These are phyloP conservation scores for Heteromurus nitidus DNA, from an alignment of 2,888 invertebrate genomes.

Conservation along the genomic window DNA sequence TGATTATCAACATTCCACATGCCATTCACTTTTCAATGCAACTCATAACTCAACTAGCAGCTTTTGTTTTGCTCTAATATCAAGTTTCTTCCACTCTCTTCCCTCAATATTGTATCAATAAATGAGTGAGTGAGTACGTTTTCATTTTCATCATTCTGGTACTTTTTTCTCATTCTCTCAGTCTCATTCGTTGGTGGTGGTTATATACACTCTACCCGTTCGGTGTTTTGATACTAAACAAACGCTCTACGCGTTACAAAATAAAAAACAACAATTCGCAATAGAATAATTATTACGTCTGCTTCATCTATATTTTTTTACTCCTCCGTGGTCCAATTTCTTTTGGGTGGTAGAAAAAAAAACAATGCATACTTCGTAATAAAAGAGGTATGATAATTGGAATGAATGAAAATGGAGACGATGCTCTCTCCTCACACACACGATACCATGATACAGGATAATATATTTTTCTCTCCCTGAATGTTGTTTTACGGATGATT, in stretches of 20 bases:
- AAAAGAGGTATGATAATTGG: slow-evolving; percentile 18
- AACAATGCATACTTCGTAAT: slow-evolving; percentile 23
- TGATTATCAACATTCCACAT: slow-evolving; percentile 65
- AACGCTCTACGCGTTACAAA: too few relatives aligned
- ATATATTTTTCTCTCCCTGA: too few relatives aligned
- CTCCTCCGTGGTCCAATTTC: slow-evolving; percentile 43
- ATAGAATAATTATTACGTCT: slow-evolving; percentile 48
- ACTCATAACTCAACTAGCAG: neutral
- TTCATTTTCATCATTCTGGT: slow-evolving; percentile 1
- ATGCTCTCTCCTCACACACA: too few relatives aligned
- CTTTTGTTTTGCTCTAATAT: neutral
- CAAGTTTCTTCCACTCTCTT: too few relatives aligned
- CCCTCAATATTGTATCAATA: too few relatives aligned
- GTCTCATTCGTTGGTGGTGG: slow-evolving; percentile 6
- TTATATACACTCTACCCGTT: slow-evolving; percentile 23
- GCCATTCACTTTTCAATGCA: slow-evolving; percentile 64
- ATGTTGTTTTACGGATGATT: too few relatives aligned
- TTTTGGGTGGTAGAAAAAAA: slow-evolving; percentile 47
- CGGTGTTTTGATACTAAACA: slow-evolving; percentile 4
- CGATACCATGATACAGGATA: too few relatives aligned
- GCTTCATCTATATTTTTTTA: slow-evolving; percentile 46
- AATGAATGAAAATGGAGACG: slow-evolving; percentile 1
- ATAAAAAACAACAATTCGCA: slow-evolving; percentile 32
- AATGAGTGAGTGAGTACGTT: slow-evolving; percentile 8
- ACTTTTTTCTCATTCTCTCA: too few relatives aligned